Conservation (phyloP, 1,140 invertebrate genomes). For the Sitophilus oryzae region DNA sequence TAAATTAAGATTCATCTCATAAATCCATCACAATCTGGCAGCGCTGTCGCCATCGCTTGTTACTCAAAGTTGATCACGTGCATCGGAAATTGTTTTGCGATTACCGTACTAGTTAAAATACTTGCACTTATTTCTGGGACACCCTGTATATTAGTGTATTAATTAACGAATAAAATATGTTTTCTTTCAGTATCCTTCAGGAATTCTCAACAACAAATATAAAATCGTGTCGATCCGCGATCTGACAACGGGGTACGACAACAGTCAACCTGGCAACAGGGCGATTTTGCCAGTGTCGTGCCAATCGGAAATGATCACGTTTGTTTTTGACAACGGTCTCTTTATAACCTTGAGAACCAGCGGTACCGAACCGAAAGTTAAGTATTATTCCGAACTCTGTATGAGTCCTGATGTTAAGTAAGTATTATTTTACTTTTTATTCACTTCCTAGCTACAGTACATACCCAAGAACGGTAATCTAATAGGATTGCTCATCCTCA, state of each 20-base stretch:
- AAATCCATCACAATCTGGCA: too few species aligned
- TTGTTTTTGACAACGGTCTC: constrained; percentile 83
- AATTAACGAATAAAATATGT: neutral
- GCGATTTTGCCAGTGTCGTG: constrained; percentile 72
- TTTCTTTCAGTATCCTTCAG: constrained; percentile 64
- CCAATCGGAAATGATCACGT: constrained; percentile 85
- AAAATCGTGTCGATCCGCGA: constrained; percentile 74
- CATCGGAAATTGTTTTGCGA: too few species aligned
- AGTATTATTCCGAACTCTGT: constrained; percentile 93
- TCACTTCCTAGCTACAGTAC: too few species aligned
- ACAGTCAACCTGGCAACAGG: constrained; percentile 61
- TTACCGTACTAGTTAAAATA: too few species aligned
- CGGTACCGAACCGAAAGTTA: constrained; percentile 98
- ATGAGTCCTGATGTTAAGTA: constrained; percentile 59
- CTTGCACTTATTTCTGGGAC: too few species aligned
- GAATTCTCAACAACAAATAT: constrained; percentile 64
- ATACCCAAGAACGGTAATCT: too few species aligned
- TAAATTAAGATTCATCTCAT: too few species aligned
- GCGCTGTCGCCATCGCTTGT: too few species aligned
- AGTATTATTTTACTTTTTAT: constrained; percentile 42
- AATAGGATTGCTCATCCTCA: too few species aligned
- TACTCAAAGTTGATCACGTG: too few species aligned
- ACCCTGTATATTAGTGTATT: too few species aligned
- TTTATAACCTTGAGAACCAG: constrained; percentile 87
- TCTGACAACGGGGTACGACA: constrained; percentile 85